Percentiles rank a stretch among this genome's conserved stretches.
These are phyloP conservation scores for Trichomalopsis sarcophagae DNA, from an alignment of 1,140 invertebrate species.

Conservation along the genomic window DNA sequence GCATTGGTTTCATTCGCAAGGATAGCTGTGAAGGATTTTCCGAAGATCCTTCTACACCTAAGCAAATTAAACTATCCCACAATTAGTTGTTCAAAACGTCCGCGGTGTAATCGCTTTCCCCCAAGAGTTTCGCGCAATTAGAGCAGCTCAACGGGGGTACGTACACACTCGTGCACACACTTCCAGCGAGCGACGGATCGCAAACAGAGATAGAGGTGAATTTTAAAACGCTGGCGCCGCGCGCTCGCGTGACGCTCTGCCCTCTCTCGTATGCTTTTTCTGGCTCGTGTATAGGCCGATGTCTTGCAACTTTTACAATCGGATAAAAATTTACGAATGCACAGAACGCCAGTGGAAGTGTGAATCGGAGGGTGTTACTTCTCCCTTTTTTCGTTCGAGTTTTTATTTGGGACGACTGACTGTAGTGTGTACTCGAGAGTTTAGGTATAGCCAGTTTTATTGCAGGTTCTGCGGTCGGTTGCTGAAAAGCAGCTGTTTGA, in stretches of 20 bases:
- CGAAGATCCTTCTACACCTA: too few relatives aligned
- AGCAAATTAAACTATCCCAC: too few relatives aligned
- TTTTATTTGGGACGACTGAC: too few relatives aligned
- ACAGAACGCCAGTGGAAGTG: too few relatives aligned
- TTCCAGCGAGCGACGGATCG: neutral
- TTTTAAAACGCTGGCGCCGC: slow-evolving; percentile 7
- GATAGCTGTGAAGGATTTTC: too few relatives aligned
- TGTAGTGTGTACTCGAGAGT: too few relatives aligned
- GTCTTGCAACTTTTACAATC: neutral
- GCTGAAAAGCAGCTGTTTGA: too few relatives aligned
- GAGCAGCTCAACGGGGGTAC: neutral
- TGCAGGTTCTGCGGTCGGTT: too few relatives aligned
- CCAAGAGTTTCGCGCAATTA: slow-evolving; percentile 13
- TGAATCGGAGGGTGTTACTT: neutral
- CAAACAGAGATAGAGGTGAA: slow-evolving; percentile 29
- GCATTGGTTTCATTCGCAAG: too few relatives aligned
- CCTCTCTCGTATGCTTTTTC: neutral
- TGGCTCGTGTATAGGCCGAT: neutral
- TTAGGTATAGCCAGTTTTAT: too few relatives aligned
- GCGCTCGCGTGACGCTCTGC: slow-evolving; percentile 18
- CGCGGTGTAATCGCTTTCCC: neutral
- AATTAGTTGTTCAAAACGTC: neutral
- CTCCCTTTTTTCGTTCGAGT: too few relatives aligned
- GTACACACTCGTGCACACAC: neutral
- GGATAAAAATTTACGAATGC: neutral